A percentile compares a stretch with the other conserved stretches of the same genome.
These are phyloP conservation scores for Ctenosaura bakeri DNA, from an alignment of 2,797 vertebrate species.

Conservation along the genomic window DNA sequence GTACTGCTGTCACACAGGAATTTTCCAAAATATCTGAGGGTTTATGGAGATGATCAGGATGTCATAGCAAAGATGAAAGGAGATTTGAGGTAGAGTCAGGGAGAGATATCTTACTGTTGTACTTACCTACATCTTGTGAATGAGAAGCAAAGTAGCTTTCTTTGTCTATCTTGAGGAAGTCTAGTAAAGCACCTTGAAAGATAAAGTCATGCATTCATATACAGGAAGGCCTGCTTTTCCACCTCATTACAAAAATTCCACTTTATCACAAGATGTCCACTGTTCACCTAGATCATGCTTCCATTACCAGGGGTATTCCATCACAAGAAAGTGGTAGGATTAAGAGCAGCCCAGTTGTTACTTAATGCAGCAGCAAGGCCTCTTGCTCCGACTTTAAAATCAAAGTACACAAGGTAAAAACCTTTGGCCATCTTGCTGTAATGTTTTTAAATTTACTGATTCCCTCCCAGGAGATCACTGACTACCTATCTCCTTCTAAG, in stretches of 20 bases:
- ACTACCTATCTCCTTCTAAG: neutral
- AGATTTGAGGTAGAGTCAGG: too few species aligned
- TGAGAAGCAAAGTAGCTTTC: neutral
- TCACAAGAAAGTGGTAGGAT: neutral
- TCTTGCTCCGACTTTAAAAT: neutral
- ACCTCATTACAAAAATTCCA: neutral
- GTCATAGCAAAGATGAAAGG: neutral
- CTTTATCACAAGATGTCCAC: neutral
- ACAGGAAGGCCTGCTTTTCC: neutral
- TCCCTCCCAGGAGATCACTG: neutral
- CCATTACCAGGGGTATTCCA: neutral
- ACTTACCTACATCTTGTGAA: constrained; percentile 1
- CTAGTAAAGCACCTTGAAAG: constrained; percentile 16
- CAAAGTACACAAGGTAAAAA: neutral
- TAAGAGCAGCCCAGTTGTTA: neutral
- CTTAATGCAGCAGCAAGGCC: neutral
- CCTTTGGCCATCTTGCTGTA: neutral
- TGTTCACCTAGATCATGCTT: neutral
- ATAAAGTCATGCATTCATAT: constrained; percentile 1
- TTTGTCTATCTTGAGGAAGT: constrained; percentile 16
- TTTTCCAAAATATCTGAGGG: neutral
- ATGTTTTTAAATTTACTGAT: too few species aligned
- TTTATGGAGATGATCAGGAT: neutral
- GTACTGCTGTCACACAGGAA: neutral
- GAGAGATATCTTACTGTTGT: neutral